Conservation (phyloP, 2,113 vertebrate genomes). For the Periophthalmodon schlosseri region DNA sequence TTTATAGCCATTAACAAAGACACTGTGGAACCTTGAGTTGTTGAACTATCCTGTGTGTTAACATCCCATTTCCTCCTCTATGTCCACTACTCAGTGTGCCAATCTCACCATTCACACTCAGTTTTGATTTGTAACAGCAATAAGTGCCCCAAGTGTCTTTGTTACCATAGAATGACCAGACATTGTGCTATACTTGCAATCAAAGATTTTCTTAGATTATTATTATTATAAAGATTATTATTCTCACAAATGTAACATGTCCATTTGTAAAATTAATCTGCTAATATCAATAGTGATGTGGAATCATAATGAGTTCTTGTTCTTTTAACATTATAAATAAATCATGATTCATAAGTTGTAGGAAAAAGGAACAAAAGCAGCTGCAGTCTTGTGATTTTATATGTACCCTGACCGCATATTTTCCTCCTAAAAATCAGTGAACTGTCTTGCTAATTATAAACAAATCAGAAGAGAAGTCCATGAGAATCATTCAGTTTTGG, state of each 20-base stretch:
- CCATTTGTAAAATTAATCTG: no score
- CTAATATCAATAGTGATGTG: background rate
- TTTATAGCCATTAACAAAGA: background rate
- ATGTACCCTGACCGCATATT: background rate
- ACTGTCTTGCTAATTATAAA: background rate
- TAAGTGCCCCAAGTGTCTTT: background rate
- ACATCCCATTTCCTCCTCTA: slow-evolving; percentile 13
- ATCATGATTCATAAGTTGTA: slow-evolving; percentile 29
- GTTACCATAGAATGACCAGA: slow-evolving; percentile 23
- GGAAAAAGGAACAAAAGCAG: slow-evolving; percentile 23
- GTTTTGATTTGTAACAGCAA: background rate
- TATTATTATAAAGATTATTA: no score
- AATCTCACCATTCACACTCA: slow-evolving; percentile 29
- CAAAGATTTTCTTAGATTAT: no score
- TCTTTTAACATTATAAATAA: background rate
- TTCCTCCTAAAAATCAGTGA: background rate
- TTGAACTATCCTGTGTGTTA: slow-evolving; percentile 33
- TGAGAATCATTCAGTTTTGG: slow-evolving; percentile 16
- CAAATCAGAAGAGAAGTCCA: background rate
- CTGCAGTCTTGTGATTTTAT: background rate
- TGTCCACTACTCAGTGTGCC: slow-evolving; percentile 9
- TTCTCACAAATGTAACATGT: no score
- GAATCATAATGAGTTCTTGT: background rate
- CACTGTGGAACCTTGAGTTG: slow-evolving; percentile 18
- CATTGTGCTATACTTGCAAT: background rate